Evolutionary conservation across 2,888 invertebrate genomes (phyloP).

Genomic region (Leptarthrus brevirostris): DNA sequence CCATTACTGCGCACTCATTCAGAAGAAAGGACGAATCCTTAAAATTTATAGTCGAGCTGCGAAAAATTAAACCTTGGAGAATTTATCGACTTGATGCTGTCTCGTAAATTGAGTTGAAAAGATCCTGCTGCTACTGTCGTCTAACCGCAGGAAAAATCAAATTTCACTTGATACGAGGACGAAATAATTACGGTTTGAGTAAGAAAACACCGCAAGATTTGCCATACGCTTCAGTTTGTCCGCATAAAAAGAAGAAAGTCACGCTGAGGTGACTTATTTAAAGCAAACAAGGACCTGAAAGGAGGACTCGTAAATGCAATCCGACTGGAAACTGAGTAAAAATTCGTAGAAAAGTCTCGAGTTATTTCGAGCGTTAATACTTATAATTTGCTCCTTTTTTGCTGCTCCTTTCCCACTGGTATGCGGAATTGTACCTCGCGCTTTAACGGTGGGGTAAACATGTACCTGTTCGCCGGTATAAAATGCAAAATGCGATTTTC

Average conservation of each 20-base stretch:
- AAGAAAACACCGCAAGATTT: neutral
- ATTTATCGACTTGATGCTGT: conserved; percentile 44
- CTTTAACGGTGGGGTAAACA: neutral
- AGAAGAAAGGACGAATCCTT: conserved; percentile 38
- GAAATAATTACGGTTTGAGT: conserved; percentile 9
- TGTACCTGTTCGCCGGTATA: neutral
- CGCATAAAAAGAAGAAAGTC: neutral
- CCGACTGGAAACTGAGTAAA: conserved; percentile 23
- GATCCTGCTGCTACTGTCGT: conserved; percentile 12
- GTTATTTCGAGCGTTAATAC: conserved; percentile 41
- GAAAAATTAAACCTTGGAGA: conserved; percentile 46
- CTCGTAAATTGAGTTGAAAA: conserved; percentile 48
- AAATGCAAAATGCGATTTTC: conserved; percentile 35
- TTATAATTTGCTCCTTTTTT: conserved; percentile 28
- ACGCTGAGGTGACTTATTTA: conserved; percentile 11
- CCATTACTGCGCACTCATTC: conserved; percentile 30
- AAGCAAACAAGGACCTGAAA: conserved; percentile 7
- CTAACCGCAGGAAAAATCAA: conserved; percentile 6
- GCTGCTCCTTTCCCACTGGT: neutral
- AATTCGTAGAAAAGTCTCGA: neutral
- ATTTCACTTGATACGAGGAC: conserved; percentile 30
- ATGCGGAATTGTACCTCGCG: conserved; percentile 13
- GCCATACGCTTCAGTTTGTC: neutral
- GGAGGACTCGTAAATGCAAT: conserved; percentile 11
- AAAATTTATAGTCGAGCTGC: conserved; percentile 33